These are phyloP conservation scores for Adrianichthys oophorus DNA, from an alignment of 2,797 vertebrate genomes.

Conservation along the genomic window DNA sequence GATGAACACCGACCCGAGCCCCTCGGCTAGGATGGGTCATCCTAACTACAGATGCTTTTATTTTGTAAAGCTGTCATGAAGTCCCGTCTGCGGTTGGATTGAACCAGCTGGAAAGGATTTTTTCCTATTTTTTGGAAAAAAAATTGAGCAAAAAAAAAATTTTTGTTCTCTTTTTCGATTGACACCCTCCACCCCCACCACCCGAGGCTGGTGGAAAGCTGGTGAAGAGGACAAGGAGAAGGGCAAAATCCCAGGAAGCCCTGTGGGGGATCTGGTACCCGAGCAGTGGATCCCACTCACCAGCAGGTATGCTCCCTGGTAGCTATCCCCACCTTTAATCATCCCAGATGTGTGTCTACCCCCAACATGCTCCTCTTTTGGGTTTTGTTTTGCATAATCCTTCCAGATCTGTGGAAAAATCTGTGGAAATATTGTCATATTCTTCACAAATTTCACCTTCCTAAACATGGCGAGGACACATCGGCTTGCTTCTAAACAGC, in stretches of 20 bases:
- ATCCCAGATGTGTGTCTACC: too few relatives aligned
- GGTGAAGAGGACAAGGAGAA: constrained; percentile 35
- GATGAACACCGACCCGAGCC: constrained; percentile 21
- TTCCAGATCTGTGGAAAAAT: too few relatives aligned
- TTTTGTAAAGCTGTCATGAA: constrained; percentile 40
- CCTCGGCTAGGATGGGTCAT: constrained; percentile 28
- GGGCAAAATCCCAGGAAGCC: constrained; percentile 26
- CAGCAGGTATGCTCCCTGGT: constrained; percentile 54
- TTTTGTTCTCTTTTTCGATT: too few relatives aligned
- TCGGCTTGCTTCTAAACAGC: too few relatives aligned
- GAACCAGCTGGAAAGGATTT: not conserved
- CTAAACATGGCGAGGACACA: too few relatives aligned
- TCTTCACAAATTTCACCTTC: too few relatives aligned
- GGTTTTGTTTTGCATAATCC: too few relatives aligned
- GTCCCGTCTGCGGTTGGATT: constrained; percentile 43
- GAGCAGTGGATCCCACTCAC: constrained; percentile 34
- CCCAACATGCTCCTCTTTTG: too few relatives aligned
- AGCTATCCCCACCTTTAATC: too few relatives aligned
- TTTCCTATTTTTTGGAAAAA: constrained; percentile 5
- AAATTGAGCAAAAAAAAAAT: too few relatives aligned
- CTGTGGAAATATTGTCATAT: too few relatives aligned
- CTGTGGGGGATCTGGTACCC: constrained; percentile 38
- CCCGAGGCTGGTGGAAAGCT: constrained; percentile 25
- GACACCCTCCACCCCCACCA: constrained; percentile 24
- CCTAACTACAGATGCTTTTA: constrained; percentile 10